These are phyloP conservation scores for Acrocephalus arundinaceus DNA, from an alignment of 2,113 vertebrate genomes.

Conservation along the genomic window DNA sequence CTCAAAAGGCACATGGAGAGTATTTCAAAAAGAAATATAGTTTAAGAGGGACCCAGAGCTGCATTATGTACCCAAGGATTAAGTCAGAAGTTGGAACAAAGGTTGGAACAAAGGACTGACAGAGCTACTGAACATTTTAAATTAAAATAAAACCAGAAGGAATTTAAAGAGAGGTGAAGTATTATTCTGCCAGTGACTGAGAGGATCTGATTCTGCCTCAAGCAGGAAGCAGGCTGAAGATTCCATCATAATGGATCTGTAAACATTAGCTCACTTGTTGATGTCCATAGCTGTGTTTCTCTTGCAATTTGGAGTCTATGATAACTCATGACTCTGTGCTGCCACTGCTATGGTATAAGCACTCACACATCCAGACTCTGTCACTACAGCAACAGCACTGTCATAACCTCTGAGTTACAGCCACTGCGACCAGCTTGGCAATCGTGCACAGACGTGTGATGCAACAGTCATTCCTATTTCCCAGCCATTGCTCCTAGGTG, in stretches of 20 bases:
- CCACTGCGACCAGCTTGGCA: not conserved
- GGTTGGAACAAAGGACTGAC: not conserved
- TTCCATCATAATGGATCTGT: not conserved
- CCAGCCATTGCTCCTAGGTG: not conserved
- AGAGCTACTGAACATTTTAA: not conserved
- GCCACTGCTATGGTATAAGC: not conserved
- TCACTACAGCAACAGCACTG: not conserved
- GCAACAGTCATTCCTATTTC: not conserved
- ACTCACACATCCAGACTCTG: not conserved
- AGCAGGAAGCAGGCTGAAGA: not conserved
- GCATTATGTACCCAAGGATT: not conserved
- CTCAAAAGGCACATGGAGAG: not conserved
- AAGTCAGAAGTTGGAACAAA: not conserved
- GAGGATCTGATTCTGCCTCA: not conserved
- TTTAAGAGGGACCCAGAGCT: not conserved
- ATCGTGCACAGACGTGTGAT: not conserved
- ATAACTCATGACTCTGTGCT: not conserved
- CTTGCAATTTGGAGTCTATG: accelerated
- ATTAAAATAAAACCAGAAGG: not conserved
- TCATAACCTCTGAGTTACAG: not conserved
- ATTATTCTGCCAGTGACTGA: not conserved
- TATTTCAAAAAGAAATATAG: not conserved
- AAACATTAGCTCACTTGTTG: not conserved
- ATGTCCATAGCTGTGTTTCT: not conserved
- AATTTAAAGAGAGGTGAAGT: not conserved